Base-by-base conservation (phyloP, 2,797 vertebrate genomes). In the Acrossocheilus wenchowensis region DNA sequence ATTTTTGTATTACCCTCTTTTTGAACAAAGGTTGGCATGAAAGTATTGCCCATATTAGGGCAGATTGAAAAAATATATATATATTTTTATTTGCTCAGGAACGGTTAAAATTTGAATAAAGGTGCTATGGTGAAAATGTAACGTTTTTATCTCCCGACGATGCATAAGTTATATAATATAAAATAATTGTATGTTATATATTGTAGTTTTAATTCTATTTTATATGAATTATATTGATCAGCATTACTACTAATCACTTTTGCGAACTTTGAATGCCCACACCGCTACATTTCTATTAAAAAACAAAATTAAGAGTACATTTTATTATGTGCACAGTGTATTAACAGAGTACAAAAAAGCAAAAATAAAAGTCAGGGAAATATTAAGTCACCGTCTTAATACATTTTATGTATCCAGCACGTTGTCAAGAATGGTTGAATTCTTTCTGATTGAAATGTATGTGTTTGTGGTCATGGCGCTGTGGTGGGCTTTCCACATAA, bases 11-110 rank as follows among this genome's bases (percentile, higher is more conserved):
- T 87, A 79, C 78, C 84, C 82, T 90, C 88, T 89, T 89, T 89
- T 90, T 88, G 87, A 87, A 88, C 79, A 91, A 87, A 92, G 84
- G 87, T 91, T 92, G 91, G 89, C 91, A 90, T 95, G 91, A 90
- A 92, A 84, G 90, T 93, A 93, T 93, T 93, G 88, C 93, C 89
- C 93, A 92, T 95, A 93, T 92, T 91, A 89, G 36, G 92, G 93
- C 91, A 93, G 93, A 91, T 88, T 50, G 48, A 64, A 83, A 87
- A 74, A 78, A 43, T 23, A 10, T 30, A 45, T 50, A 52, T 30
- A 82, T 88, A 80, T 57, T 86, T 93, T 90, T 93, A 93, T 94
- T 94, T 94, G 93, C 95, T 96, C 95, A 95, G 94, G 95, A 95
- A 95, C 82, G 89, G 88, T 90, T 90, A 81, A 90, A 93, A 92